These are phyloP conservation scores for Eilema griseolum DNA, from an alignment of 2,888 invertebrate species.

Conservation along the genomic window DNA sequence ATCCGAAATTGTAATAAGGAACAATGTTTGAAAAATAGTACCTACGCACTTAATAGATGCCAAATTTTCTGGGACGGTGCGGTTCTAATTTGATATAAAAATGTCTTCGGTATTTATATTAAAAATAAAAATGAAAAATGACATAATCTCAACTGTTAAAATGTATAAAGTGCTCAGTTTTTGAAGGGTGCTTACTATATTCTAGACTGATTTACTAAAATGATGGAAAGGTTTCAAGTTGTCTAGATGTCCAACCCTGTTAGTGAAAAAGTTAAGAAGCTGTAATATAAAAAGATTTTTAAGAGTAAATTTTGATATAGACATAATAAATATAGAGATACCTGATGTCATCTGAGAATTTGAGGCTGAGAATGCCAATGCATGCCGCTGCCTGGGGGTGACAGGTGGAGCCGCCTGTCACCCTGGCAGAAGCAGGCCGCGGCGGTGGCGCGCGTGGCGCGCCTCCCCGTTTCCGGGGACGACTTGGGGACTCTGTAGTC, in stretches of 20 bases:
- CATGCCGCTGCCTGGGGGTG: too few relatives aligned
- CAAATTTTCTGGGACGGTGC: constrained; percentile 16
- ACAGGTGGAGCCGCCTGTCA: too few relatives aligned
- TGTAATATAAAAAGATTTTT: too few relatives aligned
- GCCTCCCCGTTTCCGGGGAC: too few relatives aligned
- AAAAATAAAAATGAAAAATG: constrained; percentile 25
- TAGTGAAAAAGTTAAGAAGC: neutral
- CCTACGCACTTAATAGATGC: constrained; percentile 10
- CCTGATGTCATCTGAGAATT: too few relatives aligned
- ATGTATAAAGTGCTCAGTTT: constrained; percentile 1
- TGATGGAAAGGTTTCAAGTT: neutral
- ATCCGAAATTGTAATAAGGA: constrained; percentile 13
- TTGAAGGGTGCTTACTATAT: neutral
- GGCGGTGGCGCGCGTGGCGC: too few relatives aligned
- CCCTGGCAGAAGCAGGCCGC: too few relatives aligned
- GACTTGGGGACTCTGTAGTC: too few relatives aligned
- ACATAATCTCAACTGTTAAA: neutral
- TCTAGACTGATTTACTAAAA: neutral
- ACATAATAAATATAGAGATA: too few relatives aligned
- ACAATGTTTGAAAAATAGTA: constrained; percentile 28
- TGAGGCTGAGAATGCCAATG: too few relatives aligned
- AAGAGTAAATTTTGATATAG: too few relatives aligned
- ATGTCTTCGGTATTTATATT: constrained; percentile 27
- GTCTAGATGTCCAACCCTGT: neutral
- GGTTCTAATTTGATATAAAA: constrained; percentile 24